Base-by-base conservation (phyloP, 1,140 invertebrate species). In the Drosophila bipectinata region DNA sequence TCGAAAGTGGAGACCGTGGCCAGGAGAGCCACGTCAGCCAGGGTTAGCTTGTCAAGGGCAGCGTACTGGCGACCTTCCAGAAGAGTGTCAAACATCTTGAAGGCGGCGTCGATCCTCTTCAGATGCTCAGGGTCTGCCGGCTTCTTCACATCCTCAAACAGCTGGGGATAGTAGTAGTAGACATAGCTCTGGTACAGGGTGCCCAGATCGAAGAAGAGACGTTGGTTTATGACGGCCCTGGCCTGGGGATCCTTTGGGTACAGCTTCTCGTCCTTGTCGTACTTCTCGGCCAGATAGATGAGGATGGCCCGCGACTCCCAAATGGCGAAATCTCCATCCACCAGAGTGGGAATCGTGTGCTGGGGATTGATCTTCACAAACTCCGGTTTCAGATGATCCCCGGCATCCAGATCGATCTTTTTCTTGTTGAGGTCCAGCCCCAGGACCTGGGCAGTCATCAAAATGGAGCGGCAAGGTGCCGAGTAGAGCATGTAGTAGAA, bases 391-490 rank as follows among this genome's bases (percentile, higher is more conserved):
- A 94, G 83, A 56, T 96, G 94, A 58, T 96, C 95, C 0, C 94
- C 93, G 1, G 93, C 92, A 77, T 93, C 89, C 0, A 96, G 80
- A 77, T 96, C 93, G 1, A 94, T 92, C 9, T 94, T 82, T 84
- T 94, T 95, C n/a, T 95, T 90, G 84, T 97, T 95, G 7, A 97
- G 82, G 44, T 96, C 94, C 2, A 97, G 69, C 24, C 95, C 96
- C 10, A 97, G 80, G 32, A 94, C 93, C 64, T 94, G 94, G 8
- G 95, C 95, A 1, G 94, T 92, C 81, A 97, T 92, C 49, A 95
- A 89, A 18, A 96, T 94, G 1, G 94, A 92, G 9, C 96, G 93
- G 92, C 95, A 95, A 0, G 95, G 95, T 15, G 95, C 92, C 68
- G 95, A 96, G 67, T 93, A 93, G 2, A 94, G 93, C 57, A 94